Evolutionary conservation across 2,888 invertebrate species (phyloP).

Genomic region (Dioctria rufipes): DNA sequence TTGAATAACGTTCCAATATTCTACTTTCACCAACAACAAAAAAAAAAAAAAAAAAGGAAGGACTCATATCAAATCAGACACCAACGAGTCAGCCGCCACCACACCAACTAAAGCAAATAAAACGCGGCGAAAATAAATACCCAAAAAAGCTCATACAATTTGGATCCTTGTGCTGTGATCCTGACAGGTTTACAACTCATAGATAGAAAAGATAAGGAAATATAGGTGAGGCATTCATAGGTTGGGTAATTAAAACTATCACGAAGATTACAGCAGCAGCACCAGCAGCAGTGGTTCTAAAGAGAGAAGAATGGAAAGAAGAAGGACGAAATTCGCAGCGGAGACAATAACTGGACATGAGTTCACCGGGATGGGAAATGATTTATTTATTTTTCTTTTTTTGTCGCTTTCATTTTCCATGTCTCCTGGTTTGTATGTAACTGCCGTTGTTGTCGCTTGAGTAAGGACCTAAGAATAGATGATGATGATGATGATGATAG

Average conservation of each 20-base stretch:
- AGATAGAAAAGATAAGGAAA: background rate
- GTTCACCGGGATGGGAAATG: background rate
- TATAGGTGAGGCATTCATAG: constrained; percentile 15
- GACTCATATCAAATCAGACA: too few species aligned
- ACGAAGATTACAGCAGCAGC: constrained; percentile 26
- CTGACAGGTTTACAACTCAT: background rate
- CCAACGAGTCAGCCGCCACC: background rate
- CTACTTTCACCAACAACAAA: background rate
- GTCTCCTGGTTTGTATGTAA: background rate
- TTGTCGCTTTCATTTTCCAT: too few species aligned
- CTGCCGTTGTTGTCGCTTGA: constrained; percentile 21
- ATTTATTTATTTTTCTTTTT: too few species aligned
- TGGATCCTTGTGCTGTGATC: background rate
- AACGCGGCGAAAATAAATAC: background rate
- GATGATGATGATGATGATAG: background rate
- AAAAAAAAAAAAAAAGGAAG: too few species aligned
- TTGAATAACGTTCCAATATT: background rate
- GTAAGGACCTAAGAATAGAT: constrained; percentile 36
- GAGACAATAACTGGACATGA: constrained; percentile 1
- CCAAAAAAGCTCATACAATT: background rate
- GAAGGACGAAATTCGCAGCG: background rate
- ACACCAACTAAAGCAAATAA: background rate
- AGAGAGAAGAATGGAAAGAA: too few species aligned
- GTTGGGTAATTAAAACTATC: constrained; percentile 29
- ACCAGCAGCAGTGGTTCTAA: too few species aligned